A percentile compares a stretch with the other conserved stretches of the same genome.
Evolutionary conservation across 1,140 invertebrate genomes (phyloP).

Genomic region (Ips nitidus): DNA sequence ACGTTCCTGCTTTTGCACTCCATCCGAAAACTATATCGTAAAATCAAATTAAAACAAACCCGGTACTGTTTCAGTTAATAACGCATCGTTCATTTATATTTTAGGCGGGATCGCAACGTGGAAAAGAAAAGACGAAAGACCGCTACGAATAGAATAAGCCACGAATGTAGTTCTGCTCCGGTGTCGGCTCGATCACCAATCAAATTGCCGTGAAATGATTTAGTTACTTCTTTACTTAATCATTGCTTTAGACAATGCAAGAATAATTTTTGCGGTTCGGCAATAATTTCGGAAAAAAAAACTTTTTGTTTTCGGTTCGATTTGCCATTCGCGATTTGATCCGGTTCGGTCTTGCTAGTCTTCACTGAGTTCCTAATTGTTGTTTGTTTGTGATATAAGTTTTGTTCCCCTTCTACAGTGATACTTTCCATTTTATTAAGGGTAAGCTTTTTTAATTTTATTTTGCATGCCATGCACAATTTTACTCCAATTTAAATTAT

Average conservation of each 20-base stretch:
- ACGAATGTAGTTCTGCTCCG: constrained; percentile 21
- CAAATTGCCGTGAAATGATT: constrained; percentile 24
- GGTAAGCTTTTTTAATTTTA: constrained; percentile 16
- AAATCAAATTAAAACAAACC: constrained; percentile 34
- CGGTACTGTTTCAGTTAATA: constrained; percentile 33
- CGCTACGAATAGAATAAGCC: constrained; percentile 29
- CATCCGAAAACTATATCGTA: constrained; percentile 31
- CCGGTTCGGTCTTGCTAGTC: constrained; percentile 25
- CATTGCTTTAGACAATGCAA: constrained; percentile 20
- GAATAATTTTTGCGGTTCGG: constrained; percentile 15
- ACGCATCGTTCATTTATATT: constrained; percentile 26
- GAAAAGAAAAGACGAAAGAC: constrained; percentile 28
- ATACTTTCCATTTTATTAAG: constrained; percentile 22
- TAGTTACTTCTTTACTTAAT: constrained; percentile 22
- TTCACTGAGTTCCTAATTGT: constrained; percentile 25
- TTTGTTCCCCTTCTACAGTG: constrained; percentile 19
- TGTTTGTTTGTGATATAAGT: constrained; percentile 26
- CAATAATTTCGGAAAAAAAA: constrained; percentile 1
- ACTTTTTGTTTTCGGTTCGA: constrained; percentile 14
- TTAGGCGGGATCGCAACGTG: constrained; percentile 21
- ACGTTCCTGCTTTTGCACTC: constrained; percentile 33
- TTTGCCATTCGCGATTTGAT: constrained; percentile 20
- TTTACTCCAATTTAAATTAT: too few species aligned
- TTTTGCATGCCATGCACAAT: too few species aligned
- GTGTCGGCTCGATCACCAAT: constrained; percentile 13